A percentile compares a stretch with the other conserved stretches of the same genome.
These are phyloP conservation scores for Mycalesis mineus DNA, from an alignment of 2,888 invertebrate species.

Conservation along the genomic window DNA sequence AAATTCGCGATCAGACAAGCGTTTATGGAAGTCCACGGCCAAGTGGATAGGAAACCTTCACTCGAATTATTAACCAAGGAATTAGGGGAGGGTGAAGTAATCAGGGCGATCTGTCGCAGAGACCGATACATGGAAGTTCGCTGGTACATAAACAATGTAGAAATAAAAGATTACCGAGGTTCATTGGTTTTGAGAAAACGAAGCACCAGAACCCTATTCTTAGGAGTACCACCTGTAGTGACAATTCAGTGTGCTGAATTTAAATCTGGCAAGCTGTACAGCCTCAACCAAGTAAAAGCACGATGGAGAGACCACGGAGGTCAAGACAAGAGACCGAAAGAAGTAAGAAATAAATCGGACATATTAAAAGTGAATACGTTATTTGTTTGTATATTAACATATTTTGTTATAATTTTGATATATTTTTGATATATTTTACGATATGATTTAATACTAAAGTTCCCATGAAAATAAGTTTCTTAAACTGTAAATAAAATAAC, in stretches of 20 bases:
- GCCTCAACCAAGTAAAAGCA: conserved; percentile 54
- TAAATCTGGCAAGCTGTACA: conserved; percentile 65
- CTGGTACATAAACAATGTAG: conserved; percentile 65
- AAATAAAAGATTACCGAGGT: conserved; percentile 49
- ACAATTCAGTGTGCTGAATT: conserved; percentile 72
- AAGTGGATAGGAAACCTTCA: conserved; percentile 50
- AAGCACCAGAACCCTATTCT: conserved; percentile 49
- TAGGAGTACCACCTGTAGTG: conserved; percentile 69
- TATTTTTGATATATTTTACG: conserved; percentile 19
- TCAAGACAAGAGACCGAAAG: conserved; percentile 39
- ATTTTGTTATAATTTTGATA: conserved; percentile 21
- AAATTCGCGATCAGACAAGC: conserved; percentile 54
- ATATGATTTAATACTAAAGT: too few species aligned
- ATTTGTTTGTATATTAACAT: conserved; percentile 28
- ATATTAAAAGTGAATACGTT: conserved; percentile 24
- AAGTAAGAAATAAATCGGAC: conserved; percentile 38
- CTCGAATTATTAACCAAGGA: conserved; percentile 57
- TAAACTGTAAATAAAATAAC: too few species aligned
- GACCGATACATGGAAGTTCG: conserved; percentile 53
- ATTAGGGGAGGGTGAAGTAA: conserved; percentile 56
- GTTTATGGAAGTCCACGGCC: conserved; percentile 58
- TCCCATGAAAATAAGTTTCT: not conserved
- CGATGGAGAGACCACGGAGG: conserved; percentile 44
- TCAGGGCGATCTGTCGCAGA: conserved; percentile 59
- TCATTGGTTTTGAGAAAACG: conserved; percentile 44